Evolutionary conservation across 2,888 invertebrate species (phyloP), one percentile per base, ranked within the genome.

Genomic region (Meiosimyza decipiens): DNA sequence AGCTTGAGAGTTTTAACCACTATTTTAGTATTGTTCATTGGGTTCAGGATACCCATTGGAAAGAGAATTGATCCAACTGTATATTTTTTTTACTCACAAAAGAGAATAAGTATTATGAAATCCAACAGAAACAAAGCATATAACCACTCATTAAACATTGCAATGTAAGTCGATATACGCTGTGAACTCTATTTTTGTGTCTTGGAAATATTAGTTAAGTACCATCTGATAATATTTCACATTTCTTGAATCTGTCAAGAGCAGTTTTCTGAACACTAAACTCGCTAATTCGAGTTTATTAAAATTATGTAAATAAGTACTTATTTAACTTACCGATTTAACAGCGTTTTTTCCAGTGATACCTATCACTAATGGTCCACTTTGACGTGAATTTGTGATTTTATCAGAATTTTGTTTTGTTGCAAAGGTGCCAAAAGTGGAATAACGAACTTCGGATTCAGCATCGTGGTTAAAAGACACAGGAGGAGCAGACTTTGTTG

Each of bases 351-450:
- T 88, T 51, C 85, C 86, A 1, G 83, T 81, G 50, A 83, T 80
- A 4, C 88, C 88, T 22, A 88, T 79, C 64, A 88, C 84, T 28
- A 86, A 74, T 0, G 84, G 83, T n/a, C 84, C 83, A 28, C 71
- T 74, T 2, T 74, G 71, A 40, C 59, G 57, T 33, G 71, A 60
- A 1, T 65, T 67, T n/a, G 64, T 52, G n/a, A 77, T 71, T 50
- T 71, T 80, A 3, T 80, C 78, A 6, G 76, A 76, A 2, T 82
- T 83, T 74, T 88, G 82, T 57, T 87, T 85, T 6, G 87, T 85
- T 57, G 89, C 80, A 74, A 88, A 84, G 16, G 86, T 85, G 54
- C 88, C 87, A 77, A 90, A 90, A 1, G 88, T 88, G 3, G 90
- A 89, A 18, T 84, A 81, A 40, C 86, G 86, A 9, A 77, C 6